Percentiles rank a stretch among this genome's conserved stretches.
These are phyloP conservation scores for Nycticebus coucang DNA, from an alignment of 2,113 vertebrate species.

Conservation along the genomic window DNA sequence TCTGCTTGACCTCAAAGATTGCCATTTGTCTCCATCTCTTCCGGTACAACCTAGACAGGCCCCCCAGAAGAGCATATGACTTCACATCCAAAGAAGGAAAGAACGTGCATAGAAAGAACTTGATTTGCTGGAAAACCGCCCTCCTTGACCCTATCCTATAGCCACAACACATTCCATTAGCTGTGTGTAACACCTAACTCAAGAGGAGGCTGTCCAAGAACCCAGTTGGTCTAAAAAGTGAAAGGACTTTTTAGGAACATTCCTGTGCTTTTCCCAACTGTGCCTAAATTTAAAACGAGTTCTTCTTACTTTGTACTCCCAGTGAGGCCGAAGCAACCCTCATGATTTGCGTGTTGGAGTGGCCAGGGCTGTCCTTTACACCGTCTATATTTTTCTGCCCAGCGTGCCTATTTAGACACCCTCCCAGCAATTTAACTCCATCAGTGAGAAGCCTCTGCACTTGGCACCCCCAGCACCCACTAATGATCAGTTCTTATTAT, in stretches of 20 bases:
- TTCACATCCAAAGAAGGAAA: constrained; percentile 71
- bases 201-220: background rate
- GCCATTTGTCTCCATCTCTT: background rate
- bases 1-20: background rate
- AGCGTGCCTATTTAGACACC: background rate
- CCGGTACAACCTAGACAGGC: constrained; percentile 52
- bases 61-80: constrained; percentile 63
- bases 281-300: background rate
- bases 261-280: background rate
- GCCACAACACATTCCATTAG: constrained; percentile 63
- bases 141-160: constrained; percentile 68
- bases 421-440: background rate
- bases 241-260: background rate
- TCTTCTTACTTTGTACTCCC: background rate
- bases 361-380: background rate
- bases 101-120: constrained; percentile 75
- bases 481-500: background rate
- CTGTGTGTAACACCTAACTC: constrained; percentile 59
- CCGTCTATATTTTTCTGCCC: background rate
- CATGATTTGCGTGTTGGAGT: background rate
- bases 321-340: background rate
- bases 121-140: constrained; percentile 70
- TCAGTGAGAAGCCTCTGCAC: background rate
- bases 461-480: background rate
- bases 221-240: background rate